Base-by-base conservation (phyloP, 1,140 invertebrate genomes). In the Musca vetustissima region DNA sequence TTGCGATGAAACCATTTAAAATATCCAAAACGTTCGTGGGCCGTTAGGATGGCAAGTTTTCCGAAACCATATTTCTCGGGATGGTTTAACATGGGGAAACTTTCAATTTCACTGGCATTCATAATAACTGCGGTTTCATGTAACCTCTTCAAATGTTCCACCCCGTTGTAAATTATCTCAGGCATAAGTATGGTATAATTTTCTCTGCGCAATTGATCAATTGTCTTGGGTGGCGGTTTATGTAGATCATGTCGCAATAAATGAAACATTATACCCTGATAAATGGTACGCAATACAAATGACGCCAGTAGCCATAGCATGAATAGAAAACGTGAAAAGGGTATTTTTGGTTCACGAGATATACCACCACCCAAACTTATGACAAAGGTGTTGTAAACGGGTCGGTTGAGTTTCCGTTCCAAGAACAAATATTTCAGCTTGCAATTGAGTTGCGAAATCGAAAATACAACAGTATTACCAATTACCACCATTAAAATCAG, bases 191-290 rank as follows among this genome's bases (percentile, higher is more conserved):
- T 70, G 2, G 74, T 77, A 25, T 74, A 79, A 28, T 79, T 75
- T 13, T 69, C 22, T 11, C 67, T 32, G n/a, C 75, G 61, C 52
- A 79, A 68, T 7, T 75, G 64, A 0, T 75, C 70, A 13, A 79
- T 77, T n/a, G 68, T 68, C 47, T 76, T 76, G 1, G 77, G 77
- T 52, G 71, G 66, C 0, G 68, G 70, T 4, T 69, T 73, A 4
- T 76, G 57, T 55, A 77, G 70, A 14, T 79, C 77, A 0, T 75
- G 76, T 0, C 77, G 70, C 50, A 79, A 74, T 14, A 79, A 55
- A 28, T 79, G 77, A 13, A 74, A 79, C 1, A 79, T 57, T 21
- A 79, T 50, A 1, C 74, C 77, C 67, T 79, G 77, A 53, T 79
- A 79, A 4, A 76, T 70, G n/a, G 74, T 76, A 22, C 77, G 75